Evolutionary conservation across 2,888 invertebrate species (phyloP), one percentile per base, ranked within the genome.

Genomic region (Andrena hattorfiana): DNA sequence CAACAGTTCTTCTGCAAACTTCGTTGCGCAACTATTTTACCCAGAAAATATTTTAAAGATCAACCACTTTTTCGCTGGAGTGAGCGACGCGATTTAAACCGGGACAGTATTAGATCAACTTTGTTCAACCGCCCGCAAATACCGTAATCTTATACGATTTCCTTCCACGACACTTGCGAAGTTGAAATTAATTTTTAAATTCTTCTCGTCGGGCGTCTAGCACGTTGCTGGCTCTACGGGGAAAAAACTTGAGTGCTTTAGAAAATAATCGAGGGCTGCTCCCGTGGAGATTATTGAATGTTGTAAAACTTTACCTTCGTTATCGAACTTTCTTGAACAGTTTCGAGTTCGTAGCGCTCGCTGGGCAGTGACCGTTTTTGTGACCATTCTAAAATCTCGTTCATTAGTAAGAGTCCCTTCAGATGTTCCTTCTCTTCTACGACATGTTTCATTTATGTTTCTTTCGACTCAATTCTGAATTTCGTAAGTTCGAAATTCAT

Each of bases 181-280:
- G 73, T 56, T 82, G 74, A 72, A 82, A 77, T 85, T 71, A 74
- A 77, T 71, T 62, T 76, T 77, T 35, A 60, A 82, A 70, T 56
- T 30, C 30, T 51, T 59, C 30, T 2, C 35, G 49, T 32, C 13
- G 48, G 7, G 20, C 6, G 30, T 66, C 49, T 23, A 13, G 35
- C 32, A 26, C 49, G 32, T n/a, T 10, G 26, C 66, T n/a, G 35
- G 66, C 23, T 20, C n/a, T 56, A 32, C 20, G 20, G 30, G 23
- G 16, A 54, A 35, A 35, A 64, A 48, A 49, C 54, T 80, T 49
- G 69, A 32, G 26, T 49, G 23, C 69, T 75, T 75, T 68, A 13
- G 49, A 60, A 60, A 75, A 68, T 81, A 73, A 73, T 81, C 68
- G 56, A 20, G 20, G 51, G n/a, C 54, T n/a, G 32, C 48, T 51